Evolutionary conservation across 2,888 invertebrate genomes (phyloP), one percentile per base, ranked within the genome.

Genomic region (Steromphala cineraria): DNA sequence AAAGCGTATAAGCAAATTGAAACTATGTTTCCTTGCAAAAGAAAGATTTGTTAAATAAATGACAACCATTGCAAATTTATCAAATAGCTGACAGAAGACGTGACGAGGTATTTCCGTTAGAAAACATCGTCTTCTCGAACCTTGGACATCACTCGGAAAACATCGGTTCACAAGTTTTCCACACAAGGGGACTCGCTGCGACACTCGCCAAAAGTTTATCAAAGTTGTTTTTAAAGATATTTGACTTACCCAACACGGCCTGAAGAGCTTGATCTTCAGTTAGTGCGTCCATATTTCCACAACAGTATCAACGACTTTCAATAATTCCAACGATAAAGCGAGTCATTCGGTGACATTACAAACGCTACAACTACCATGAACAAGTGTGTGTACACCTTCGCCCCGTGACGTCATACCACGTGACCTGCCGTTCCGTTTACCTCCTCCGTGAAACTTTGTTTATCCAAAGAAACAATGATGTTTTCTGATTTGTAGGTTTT

Each of bases 231-330:
- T 62, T 13, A 55, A 36, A 19, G 31, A 24, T 53, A 52, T 21
- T 15, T 52, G 2, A 82, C 83, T 80, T 81, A 83, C 83, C 80
- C 5, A 83, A 74, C n/a, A 81, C 81, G 17, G 81, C 83, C 52
- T 81, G 83, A 19, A 83, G 76, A 17, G 81, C 75, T 75, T 83
- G 83, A 5, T 83, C 83, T 15, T 83, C 83, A 36, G 67, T 81
- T 21, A 83, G 36, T 17, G 77, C 80, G 46, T 81, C 83, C 83
- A 83, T 83, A 5, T 21, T 79, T 75, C 46, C 19, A 52, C 15
- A 62, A 56, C 36, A 55, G n/a, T 36, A 53, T 19, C 36, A 53
- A 15, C 77, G 53, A 36, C 36, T 17, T 36, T 19, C 24, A 55
- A 55, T 36, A 53, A 76, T 31, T 24, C 31, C 28, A 36, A 53